Percentiles rank a stretch among this genome's conserved stretches.
phyloP scores from a whole-genome alignment of 2,113 vertebrate genomes.

The Pan troglodytes region DNA sequence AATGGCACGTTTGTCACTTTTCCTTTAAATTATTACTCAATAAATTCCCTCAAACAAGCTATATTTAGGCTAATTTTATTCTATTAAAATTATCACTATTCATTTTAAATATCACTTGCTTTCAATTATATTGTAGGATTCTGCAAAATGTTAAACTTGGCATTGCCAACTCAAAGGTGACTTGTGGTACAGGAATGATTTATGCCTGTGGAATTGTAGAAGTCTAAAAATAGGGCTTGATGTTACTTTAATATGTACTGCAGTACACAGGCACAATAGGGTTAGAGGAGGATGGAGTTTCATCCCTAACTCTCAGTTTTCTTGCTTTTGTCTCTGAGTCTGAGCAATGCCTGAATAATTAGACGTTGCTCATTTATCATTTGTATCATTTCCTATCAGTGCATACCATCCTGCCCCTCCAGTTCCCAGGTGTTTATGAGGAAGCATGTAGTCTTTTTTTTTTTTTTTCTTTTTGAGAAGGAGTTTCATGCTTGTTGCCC shows the following conservation, averaged over 20 bases:
- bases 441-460: constrained; percentile 9
- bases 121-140: constrained; percentile 75
- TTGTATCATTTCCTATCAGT: constrained; percentile 42
- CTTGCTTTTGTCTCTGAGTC: constrained; percentile 57
- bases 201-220: constrained; percentile 75
- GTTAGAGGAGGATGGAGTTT: constrained; percentile 54
- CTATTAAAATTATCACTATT: constrained; percentile 75
- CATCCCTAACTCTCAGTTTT: constrained; percentile 42
- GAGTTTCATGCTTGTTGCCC: too few species aligned
- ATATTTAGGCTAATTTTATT: constrained; percentile 80
- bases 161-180: constrained; percentile 73
- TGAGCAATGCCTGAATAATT: constrained; percentile 34
- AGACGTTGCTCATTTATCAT: constrained; percentile 47
- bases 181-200: constrained; percentile 75
- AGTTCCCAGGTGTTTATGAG: background rate
- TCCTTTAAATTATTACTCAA: constrained; percentile 82
- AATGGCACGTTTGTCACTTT: constrained; percentile 80
- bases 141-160: constrained; percentile 67
- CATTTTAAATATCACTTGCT: constrained; percentile 82
- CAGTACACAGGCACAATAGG: background rate
- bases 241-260: constrained; percentile 57
- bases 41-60: constrained; percentile 75
- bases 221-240: constrained; percentile 70
- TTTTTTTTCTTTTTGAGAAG: too few species aligned
- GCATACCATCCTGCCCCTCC: background rate